Evolutionary conservation across 2,888 invertebrate genomes (phyloP).

Genomic region (Drosophila pegasa): DNA sequence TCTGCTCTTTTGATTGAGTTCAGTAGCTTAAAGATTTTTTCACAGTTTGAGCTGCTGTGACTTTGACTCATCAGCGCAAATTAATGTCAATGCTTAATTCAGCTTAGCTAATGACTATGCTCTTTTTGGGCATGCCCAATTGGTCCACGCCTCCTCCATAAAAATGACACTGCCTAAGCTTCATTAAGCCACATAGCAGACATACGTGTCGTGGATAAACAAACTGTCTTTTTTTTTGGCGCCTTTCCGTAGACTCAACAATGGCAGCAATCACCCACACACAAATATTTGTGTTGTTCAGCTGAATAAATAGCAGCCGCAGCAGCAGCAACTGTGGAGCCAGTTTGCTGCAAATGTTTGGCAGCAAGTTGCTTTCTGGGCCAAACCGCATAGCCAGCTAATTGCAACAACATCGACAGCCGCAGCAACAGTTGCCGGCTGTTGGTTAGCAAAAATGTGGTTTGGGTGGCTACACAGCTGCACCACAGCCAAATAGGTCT

Average conservation of each 20-base stretch:
- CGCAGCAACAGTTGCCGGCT: conserved; percentile 52
- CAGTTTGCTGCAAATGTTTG: conserved; percentile 54
- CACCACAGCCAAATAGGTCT: conserved; percentile 23
- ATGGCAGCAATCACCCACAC: conserved; percentile 62
- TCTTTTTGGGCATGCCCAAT: conserved; percentile 55
- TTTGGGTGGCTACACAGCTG: conserved; percentile 62
- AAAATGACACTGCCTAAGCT: conserved; percentile 39
- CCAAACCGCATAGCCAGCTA: conserved; percentile 76
- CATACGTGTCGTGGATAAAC: conserved; percentile 41
- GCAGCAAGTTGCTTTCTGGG: conserved; percentile 73
- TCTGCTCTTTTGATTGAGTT: neutral
- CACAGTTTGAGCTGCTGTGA: neutral
- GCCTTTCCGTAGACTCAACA: conserved; percentile 65
- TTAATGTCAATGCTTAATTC: conserved; percentile 54
- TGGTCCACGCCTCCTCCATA: conserved; percentile 44
- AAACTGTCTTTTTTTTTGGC: conserved; percentile 55
- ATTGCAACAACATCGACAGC: conserved; percentile 61
- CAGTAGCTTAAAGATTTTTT: neutral
- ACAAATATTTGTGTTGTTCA: conserved; percentile 49
- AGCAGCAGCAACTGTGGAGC: conserved; percentile 22
- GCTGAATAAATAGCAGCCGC: conserved; percentile 46
- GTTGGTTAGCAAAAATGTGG: conserved; percentile 65
- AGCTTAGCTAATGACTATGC: conserved; percentile 64
- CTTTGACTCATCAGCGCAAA: conserved; percentile 39
- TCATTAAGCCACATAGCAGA: conserved; percentile 54